Evolutionary conservation across 2,113 vertebrate genomes (phyloP).

Genomic region (Lamprotornis superbus): DNA sequence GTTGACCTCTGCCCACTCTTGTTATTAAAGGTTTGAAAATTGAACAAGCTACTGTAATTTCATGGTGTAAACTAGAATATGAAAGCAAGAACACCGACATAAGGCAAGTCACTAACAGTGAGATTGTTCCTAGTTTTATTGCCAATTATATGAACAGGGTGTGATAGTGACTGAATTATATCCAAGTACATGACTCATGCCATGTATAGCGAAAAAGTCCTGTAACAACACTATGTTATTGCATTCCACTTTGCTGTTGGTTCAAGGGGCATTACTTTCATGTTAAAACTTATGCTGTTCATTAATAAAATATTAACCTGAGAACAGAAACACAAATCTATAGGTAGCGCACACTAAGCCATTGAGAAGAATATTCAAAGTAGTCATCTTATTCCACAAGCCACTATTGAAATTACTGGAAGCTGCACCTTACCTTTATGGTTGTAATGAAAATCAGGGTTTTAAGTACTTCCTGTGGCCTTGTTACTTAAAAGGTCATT

Average conservation of each 20-base stretch:
- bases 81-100: not conserved
- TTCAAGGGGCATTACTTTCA: not conserved
- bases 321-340: not conserved
- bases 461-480: not conserved
- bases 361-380: not conserved
- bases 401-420: not conserved
- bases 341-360: not conserved
- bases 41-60: not conserved
- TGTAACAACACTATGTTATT: not conserved
- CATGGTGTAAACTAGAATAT: not conserved
- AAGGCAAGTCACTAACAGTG: not conserved
- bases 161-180: not conserved
- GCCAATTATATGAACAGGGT: not conserved
- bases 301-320: constrained; percentile 16
- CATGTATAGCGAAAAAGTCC: not conserved
- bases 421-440: not conserved
- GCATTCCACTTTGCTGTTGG: not conserved
- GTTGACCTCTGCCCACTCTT: not conserved
- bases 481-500: not conserved
- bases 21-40: not conserved
- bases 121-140: not conserved
- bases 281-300: not conserved
- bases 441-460: not conserved
- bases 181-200: not conserved
- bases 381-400: not conserved